A percentile compares a stretch with the other conserved stretches of the same genome.
phyloP scores from a whole-genome alignment of 2,113 vertebrate species.

The Mobula birostris region DNA sequence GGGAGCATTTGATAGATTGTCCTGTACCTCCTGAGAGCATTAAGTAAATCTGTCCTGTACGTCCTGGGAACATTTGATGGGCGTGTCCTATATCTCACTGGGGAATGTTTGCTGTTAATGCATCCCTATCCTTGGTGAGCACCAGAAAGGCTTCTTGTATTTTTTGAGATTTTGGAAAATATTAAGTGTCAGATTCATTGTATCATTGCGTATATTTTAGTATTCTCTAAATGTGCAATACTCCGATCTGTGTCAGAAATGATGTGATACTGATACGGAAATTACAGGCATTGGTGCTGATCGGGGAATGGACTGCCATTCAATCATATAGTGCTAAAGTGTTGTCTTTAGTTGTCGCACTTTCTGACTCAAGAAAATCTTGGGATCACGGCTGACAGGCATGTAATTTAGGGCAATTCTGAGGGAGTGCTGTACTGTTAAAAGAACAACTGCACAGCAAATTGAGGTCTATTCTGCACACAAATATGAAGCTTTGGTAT shows the following conservation, averaged over 20 bases:
- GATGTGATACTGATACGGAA: not conserved
- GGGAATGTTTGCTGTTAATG: no score
- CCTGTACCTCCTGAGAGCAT: no score
- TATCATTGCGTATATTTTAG: not conserved
- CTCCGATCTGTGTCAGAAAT: not conserved
- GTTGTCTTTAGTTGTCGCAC: not conserved
- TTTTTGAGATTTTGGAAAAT: no score
- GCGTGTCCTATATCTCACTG: no score
- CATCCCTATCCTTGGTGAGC: not conserved
- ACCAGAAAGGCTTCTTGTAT: no score
- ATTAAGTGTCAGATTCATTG: no score
- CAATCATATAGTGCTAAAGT: not conserved
- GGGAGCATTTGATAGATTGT: not conserved
- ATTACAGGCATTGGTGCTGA: no score
- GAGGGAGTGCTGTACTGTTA: not conserved
- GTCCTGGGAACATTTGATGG: not conserved
- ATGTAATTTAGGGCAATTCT: not conserved
- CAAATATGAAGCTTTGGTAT: not conserved
- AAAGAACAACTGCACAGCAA: not conserved
- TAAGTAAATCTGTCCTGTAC: no score
- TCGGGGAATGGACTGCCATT: not conserved
- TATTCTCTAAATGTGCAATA: not conserved
- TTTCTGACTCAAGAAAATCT: not conserved
- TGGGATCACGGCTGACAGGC: not conserved
- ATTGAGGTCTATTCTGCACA: not conserved